Conservation (phyloP, 2,797 vertebrate species). For the Ptychadena robeensis region DNA sequence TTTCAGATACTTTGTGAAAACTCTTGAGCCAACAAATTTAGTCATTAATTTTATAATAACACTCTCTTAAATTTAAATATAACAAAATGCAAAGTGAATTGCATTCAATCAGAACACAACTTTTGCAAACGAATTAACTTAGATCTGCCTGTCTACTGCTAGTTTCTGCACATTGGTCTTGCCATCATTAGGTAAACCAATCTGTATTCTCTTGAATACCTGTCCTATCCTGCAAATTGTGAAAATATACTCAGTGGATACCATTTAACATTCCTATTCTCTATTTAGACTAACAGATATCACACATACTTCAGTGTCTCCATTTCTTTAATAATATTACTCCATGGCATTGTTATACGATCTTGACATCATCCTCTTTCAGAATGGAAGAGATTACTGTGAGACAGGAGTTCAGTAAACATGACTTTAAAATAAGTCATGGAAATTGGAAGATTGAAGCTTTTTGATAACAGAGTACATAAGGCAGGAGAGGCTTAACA, state of each 20-base stretch:
- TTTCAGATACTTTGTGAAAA: background rate
- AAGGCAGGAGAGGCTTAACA: background rate
- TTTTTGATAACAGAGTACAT: background rate
- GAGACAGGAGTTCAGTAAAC: constrained; percentile 19
- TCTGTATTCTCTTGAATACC: background rate
- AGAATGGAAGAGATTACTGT: constrained; percentile 21
- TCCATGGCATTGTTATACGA: background rate
- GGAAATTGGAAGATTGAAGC: background rate
- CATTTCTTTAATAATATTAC: background rate
- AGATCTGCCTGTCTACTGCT: background rate
- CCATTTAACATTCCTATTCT: background rate
- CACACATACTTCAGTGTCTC: background rate
- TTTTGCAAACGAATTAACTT: background rate
- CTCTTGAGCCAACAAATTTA: background rate
- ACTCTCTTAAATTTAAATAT: background rate
- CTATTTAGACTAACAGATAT: background rate
- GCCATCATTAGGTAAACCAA: background rate
- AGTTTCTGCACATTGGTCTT: background rate
- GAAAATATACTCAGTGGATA: background rate
- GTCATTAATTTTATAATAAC: too few relatives aligned
- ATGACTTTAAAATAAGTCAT: constrained; percentile 34
- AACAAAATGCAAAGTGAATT: background rate
- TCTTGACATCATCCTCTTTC: constrained; percentile 5
- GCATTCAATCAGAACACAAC: background rate
- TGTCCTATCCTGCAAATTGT: background rate